These are phyloP conservation scores for Antrozous pallidus DNA, from an alignment of 2,797 vertebrate species.

Conservation along the genomic window DNA sequence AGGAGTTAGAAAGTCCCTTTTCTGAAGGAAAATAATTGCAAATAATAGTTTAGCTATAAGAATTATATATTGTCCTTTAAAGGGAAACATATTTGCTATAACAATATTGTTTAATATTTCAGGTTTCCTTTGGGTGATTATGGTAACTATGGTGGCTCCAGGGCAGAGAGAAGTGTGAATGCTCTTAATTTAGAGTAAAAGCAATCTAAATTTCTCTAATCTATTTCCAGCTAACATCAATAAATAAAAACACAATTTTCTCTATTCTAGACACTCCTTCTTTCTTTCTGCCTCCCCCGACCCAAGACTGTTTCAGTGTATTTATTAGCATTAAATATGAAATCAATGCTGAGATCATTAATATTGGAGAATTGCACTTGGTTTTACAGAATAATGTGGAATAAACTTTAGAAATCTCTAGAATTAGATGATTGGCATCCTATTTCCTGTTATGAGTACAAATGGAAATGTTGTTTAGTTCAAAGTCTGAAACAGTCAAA, in stretches of 20 bases:
- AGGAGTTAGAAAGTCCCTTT: not conserved
- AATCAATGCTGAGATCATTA: not conserved
- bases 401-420: not conserved
- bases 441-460: not conserved
- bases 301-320: too few relatives aligned
- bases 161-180: not conserved
- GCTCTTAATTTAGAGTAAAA: not conserved
- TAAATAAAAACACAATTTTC: not conserved
- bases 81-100: not conserved
- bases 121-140: not conserved
- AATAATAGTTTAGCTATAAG: not conserved
- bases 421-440: not conserved
- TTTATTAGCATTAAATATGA: not conserved
- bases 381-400: not conserved
- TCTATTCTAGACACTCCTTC: not conserved
- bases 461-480: not conserved
- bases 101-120: not conserved
- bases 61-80: not conserved
- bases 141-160: not conserved
- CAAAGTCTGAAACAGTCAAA: not conserved
- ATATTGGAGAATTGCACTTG: not conserved
- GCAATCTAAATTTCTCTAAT: not conserved
- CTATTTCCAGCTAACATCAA: not conserved
- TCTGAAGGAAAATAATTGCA: not conserved
- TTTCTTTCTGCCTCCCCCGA: too few relatives aligned